A percentile compares a stretch with the other conserved stretches of the same genome.
phyloP scores from a whole-genome alignment of 2,888 invertebrate genomes.

The Alloplasta piceator region DNA sequence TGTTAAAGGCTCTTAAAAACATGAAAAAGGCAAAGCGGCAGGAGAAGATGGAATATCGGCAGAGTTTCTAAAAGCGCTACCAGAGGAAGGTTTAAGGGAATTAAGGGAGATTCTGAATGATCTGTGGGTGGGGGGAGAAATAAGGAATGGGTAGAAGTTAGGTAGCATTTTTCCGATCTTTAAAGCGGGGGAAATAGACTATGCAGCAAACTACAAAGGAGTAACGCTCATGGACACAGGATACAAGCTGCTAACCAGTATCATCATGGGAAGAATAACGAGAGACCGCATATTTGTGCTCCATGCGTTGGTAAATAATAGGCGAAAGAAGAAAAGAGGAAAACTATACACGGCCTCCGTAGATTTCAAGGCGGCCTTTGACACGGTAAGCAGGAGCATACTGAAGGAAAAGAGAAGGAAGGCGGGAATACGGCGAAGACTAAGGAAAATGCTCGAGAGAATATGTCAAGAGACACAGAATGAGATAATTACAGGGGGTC shows the following conservation, averaged over 20 bases:
- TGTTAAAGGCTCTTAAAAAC: neutral
- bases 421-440: conserved; percentile 24
- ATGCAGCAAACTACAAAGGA: conserved; percentile 33
- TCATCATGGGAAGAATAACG: neutral
- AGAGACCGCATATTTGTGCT: neutral
- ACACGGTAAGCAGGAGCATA: neutral
- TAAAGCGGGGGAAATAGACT: conserved; percentile 15
- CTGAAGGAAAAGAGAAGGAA: conserved; percentile 11
- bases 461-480: conserved; percentile 52
- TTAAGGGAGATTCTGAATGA: neutral
- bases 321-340: neutral
- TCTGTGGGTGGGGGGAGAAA: conserved; percentile 21
- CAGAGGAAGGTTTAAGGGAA: neutral
- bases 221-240: conserved; percentile 17
- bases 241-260: conserved; percentile 3
- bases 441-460: conserved; percentile 27
- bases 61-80: conserved; percentile 29
- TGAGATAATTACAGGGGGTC: conserved; percentile 43
- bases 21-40: conserved; percentile 30
- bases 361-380: conserved; percentile 1
- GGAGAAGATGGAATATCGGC: conserved; percentile 41
- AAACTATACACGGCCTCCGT: neutral
- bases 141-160: conserved; percentile 12
- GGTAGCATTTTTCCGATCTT: conserved; percentile 33
- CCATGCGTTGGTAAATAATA: neutral